Percentiles rank a stretch among this genome's conserved stretches.
Evolutionary conservation across 2,797 vertebrate genomes (phyloP).

Genomic region (Arctocebus calabarensis): DNA sequence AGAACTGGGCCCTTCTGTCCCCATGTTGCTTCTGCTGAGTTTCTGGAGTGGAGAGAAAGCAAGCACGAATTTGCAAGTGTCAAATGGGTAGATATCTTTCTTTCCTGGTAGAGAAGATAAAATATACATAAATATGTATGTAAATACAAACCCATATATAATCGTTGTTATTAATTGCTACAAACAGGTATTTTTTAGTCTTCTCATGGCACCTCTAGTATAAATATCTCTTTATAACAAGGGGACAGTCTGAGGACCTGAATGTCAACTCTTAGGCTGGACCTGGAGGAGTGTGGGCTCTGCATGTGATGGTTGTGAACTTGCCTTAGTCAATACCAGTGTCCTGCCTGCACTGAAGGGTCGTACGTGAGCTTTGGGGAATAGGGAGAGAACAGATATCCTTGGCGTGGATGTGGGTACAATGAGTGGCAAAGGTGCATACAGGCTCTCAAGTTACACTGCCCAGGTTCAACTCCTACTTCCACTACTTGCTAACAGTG

Average conservation of each 20-base stretch:
- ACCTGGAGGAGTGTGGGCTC: neutral
- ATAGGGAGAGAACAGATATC: neutral
- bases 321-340: neutral
- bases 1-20: neutral
- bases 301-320: neutral
- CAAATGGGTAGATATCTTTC: neutral
- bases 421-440: neutral
- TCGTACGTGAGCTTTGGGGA: neutral
- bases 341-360: neutral
- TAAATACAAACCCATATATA: neutral
- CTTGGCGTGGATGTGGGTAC: neutral
- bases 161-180: neutral
- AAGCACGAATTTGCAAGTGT: neutral
- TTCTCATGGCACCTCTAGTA: neutral
- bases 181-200: constrained; percentile 17
- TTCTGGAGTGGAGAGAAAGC: constrained; percentile 31
- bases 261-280: neutral
- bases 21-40: constrained; percentile 1
- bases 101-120: neutral
- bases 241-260: neutral
- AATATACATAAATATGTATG: neutral
- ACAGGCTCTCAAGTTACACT: neutral
- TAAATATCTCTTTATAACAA: constrained; percentile 59
- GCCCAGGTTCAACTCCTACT: neutral
- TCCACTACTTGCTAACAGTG: neutral